phyloP scores from a whole-genome alignment of 2,797 vertebrate species.

The Heliangelus exortis region DNA sequence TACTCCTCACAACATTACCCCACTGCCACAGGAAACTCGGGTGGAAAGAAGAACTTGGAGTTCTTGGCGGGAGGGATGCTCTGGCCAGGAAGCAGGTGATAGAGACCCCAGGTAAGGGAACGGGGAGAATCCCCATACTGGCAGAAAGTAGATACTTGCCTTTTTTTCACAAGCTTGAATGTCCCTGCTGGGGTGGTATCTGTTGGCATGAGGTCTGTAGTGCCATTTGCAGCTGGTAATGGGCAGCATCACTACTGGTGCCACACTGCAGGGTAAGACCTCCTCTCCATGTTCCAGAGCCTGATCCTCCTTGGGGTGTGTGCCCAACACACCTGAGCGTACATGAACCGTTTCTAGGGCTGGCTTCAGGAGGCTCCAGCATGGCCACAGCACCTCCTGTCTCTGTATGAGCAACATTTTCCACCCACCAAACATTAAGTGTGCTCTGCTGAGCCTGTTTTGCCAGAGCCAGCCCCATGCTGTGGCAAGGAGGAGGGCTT shows the following conservation, averaged over 20 bases:
- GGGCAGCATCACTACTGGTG: neutral
- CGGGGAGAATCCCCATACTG: fast-evolving
- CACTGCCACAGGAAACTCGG: fast-evolving
- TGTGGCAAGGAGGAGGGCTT: fast-evolving
- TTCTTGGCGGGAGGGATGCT: fast-evolving
- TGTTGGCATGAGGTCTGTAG: fast-evolving
- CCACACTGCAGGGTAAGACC: neutral
- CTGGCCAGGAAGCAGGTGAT: fast-evolving
- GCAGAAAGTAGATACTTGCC: neutral
- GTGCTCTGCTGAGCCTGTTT: neutral
- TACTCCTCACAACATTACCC: neutral
- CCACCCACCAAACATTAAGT: neutral
- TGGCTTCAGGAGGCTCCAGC: neutral
- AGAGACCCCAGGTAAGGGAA: fast-evolving
- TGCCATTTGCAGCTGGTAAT: fast-evolving
- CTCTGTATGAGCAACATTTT: conserved; percentile 5
- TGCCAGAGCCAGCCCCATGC: neutral
- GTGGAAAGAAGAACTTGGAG: neutral
- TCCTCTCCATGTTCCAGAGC: neutral
- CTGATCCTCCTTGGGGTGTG: fast-evolving
- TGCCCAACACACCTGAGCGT: neutral
- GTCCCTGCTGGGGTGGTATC: fast-evolving
- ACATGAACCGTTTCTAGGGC: neutral
- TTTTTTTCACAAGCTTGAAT: neutral
- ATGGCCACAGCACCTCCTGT: neutral